phyloP scores from a whole-genome alignment of 2,113 vertebrate species.

The Psettodes erumei region DNA sequence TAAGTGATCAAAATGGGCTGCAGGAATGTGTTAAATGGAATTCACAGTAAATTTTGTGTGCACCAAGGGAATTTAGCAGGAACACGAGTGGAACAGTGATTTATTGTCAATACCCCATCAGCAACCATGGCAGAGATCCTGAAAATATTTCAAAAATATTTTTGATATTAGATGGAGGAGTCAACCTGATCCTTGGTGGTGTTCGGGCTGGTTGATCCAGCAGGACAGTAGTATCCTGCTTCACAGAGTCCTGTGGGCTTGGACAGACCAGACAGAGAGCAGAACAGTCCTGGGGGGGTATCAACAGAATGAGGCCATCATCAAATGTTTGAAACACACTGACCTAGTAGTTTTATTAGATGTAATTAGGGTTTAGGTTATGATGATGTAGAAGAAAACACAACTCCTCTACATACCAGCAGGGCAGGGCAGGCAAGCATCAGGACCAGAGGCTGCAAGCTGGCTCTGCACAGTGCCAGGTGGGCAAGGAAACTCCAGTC shows the following conservation, averaged over 20 bases:
- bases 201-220: slow-evolving; percentile 85
- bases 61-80: not conserved
- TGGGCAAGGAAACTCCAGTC: slow-evolving; percentile 85
- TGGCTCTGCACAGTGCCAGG: slow-evolving; percentile 85
- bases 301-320: not conserved
- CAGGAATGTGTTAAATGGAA: not conserved
- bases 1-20: not conserved
- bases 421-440: slow-evolving; percentile 87
- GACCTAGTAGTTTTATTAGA: not conserved
- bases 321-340: not conserved
- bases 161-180: too few relatives aligned
- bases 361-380: not conserved
- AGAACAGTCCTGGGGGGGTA: slow-evolving; percentile 87
- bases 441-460: slow-evolving; percentile 74
- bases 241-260: slow-evolving; percentile 88
- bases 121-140: not conserved
- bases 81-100: not conserved
- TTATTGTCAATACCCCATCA: not conserved
- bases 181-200: slow-evolving; percentile 83
- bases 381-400: not conserved
- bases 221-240: slow-evolving; percentile 86
- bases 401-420: slow-evolving; percentile 79
- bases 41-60: not conserved
- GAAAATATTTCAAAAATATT: too few relatives aligned
- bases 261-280: slow-evolving; percentile 83